These are phyloP conservation scores for Lepisosteus oculatus DNA, from an alignment of 2,113 vertebrate genomes.

Conservation along the genomic window DNA sequence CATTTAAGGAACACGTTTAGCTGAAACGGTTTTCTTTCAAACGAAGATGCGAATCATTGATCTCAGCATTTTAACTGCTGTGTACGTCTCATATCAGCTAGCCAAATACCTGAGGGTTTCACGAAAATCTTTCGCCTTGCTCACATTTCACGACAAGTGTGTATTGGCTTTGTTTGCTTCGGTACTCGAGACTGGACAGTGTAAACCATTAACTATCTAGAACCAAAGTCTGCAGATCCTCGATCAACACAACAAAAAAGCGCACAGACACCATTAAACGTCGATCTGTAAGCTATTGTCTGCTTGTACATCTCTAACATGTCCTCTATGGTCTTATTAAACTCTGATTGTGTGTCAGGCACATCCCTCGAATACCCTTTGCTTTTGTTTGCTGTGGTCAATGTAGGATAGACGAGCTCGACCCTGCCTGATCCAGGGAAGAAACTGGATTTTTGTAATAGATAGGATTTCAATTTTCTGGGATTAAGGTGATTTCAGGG, in stretches of 20 bases:
- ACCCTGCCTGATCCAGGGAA: slow-evolving; percentile 39
- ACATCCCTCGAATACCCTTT: not conserved
- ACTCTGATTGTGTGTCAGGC: too few species aligned
- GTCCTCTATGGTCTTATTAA: not conserved
- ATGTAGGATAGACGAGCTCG: not conserved
- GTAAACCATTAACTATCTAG: not conserved
- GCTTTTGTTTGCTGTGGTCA: slow-evolving; percentile 20
- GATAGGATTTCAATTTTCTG: slow-evolving; percentile 67
- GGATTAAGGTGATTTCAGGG: slow-evolving; percentile 58
- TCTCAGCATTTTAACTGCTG: too few species aligned
- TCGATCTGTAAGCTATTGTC: not conserved
- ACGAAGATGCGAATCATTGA: too few species aligned
- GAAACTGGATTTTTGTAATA: slow-evolving; percentile 57
- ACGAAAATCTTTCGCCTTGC: too few species aligned
- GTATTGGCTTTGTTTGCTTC: not conserved
- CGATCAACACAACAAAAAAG: not conserved
- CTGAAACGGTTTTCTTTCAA: too few species aligned
- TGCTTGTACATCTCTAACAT: not conserved
- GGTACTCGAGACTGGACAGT: not conserved
- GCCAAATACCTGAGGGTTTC: not conserved
- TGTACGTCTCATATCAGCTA: too few species aligned
- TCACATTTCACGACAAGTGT: not conserved
- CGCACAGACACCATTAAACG: not conserved
- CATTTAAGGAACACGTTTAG: too few species aligned
- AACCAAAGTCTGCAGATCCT: not conserved